These are phyloP conservation scores for Cerastis rubricosa DNA, from an alignment of 2,888 invertebrate genomes.

Conservation along the genomic window DNA sequence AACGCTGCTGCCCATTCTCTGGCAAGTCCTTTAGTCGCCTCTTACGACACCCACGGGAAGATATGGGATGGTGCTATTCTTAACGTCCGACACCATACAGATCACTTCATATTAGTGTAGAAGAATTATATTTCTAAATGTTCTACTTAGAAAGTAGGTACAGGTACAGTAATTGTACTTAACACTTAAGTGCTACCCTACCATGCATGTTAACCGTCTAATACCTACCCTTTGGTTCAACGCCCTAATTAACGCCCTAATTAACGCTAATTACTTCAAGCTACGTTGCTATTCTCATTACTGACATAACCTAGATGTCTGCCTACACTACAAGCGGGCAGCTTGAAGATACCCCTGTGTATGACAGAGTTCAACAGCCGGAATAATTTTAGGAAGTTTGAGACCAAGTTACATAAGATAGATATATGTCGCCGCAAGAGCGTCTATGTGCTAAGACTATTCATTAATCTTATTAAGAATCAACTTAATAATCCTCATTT, in stretches of 20 bases:
- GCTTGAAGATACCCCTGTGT: conserved; percentile 21
- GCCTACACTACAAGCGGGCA: not conserved
- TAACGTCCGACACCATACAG: too few species aligned
- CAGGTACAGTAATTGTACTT: not conserved
- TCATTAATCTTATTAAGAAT: too few species aligned
- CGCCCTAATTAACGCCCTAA: conserved; percentile 1
- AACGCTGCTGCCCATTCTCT: too few species aligned
- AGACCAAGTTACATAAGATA: conserved; percentile 19
- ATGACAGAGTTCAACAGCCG: conserved; percentile 46
- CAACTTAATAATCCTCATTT: too few species aligned
- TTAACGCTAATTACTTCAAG: conserved; percentile 6
- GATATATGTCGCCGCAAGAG: too few species aligned
- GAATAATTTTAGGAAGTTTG: conserved; percentile 43
- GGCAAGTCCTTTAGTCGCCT: too few species aligned
- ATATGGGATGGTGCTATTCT: too few species aligned
- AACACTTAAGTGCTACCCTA: not conserved
- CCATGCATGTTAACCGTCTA: too few species aligned
- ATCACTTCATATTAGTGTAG: not conserved
- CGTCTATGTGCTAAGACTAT: too few species aligned
- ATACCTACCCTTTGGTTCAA: not conserved
- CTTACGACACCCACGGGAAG: too few species aligned
- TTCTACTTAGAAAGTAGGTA: not conserved
- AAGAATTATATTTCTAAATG: not conserved
- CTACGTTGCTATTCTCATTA: not conserved
- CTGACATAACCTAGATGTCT: not conserved